Base-by-base conservation (phyloP, 2,797 vertebrate species). In the Sandelia bainsii region DNA sequence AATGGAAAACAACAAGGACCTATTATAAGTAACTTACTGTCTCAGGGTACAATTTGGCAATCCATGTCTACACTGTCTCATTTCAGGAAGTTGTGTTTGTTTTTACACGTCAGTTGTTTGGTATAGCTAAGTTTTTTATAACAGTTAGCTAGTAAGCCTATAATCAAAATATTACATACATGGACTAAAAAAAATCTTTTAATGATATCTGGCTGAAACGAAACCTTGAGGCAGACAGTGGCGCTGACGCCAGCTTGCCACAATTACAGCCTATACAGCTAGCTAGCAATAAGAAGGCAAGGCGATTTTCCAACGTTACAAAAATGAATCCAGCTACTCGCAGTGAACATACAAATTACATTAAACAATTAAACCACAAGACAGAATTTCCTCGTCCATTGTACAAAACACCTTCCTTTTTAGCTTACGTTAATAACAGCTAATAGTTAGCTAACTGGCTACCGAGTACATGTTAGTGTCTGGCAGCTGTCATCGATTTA, bases 61-160 rank as follows among this genome's bases (percentile, higher is more conserved):
- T 52, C 10, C 8, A 61, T 53, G 62, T 81, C 58, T 80, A 46
- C 14, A 63, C 44, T 53, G 52, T 23, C 52, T 63, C 40, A 76
- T 77, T 78, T 81, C 71, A 88, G 82, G 85, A 88, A 89, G 80
- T 83, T 63, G 48, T 22, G 13, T 32, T 34, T 64, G 72, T 65
- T 78, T 83, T 77, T 72, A 56, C 20, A 58, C 23, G 27, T 39
- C 62, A 69, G 50, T 40, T 67, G 20, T 72, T 74, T 9, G 10
- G 11, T 4, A 63, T 9, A 22, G 23, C 13, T 27, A 42, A 17
- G 7, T 40, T 29, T 12, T 49, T 71, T 10, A 48, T 74, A 75
- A 70, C 16, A 61, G 0, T 42, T 8, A 40, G 37, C 3, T 6
- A 32, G 29, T 32, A 40, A 19, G 49, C 20, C 14, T 17, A 25